A percentile compares a stretch with the other conserved stretches of the same genome.
phyloP scores from a whole-genome alignment of 2,113 vertebrate genomes.

The Myiagra hebetior region DNA sequence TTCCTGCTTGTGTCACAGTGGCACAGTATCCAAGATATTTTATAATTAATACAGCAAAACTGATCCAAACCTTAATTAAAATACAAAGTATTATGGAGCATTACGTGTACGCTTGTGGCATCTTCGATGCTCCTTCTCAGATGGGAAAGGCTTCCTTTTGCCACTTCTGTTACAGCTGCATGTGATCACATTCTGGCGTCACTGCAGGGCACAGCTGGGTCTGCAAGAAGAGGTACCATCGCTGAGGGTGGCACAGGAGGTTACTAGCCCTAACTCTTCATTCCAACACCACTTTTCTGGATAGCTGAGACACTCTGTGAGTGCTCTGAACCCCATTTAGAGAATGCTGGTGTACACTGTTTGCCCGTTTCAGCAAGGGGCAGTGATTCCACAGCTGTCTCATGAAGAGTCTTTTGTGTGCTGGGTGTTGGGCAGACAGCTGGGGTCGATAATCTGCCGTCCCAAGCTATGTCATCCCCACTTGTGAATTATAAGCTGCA shows the following conservation, averaged over 20 bases:
- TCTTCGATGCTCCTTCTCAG: not conserved
- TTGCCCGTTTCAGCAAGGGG: not conserved
- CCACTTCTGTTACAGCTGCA: not conserved
- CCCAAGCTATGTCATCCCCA: slow-evolving; percentile 39
- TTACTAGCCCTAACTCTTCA: not conserved
- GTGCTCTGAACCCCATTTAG: not conserved
- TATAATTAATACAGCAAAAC: not conserved
- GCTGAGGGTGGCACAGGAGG: not conserved
- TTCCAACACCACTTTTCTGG: not conserved
- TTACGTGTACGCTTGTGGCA: not conserved
- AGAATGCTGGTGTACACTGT: not conserved
- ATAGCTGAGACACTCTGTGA: not conserved
- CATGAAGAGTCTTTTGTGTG: slow-evolving; percentile 34
- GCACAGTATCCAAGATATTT: not conserved
- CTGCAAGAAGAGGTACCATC: not conserved
- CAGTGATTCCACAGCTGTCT: slow-evolving; percentile 19
- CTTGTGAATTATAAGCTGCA: slow-evolving; percentile 17
- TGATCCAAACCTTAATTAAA: not conserved
- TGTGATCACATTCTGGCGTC: not conserved
- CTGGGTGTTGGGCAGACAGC: slow-evolving; percentile 5
- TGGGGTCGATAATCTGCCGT: slow-evolving; percentile 8
- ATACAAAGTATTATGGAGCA: not conserved
- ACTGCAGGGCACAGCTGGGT: not conserved
- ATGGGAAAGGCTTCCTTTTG: not conserved
- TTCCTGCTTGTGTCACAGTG: not conserved